phyloP scores from a whole-genome alignment of 2,797 vertebrate genomes.

The Chelidonichthys spinosus region DNA sequence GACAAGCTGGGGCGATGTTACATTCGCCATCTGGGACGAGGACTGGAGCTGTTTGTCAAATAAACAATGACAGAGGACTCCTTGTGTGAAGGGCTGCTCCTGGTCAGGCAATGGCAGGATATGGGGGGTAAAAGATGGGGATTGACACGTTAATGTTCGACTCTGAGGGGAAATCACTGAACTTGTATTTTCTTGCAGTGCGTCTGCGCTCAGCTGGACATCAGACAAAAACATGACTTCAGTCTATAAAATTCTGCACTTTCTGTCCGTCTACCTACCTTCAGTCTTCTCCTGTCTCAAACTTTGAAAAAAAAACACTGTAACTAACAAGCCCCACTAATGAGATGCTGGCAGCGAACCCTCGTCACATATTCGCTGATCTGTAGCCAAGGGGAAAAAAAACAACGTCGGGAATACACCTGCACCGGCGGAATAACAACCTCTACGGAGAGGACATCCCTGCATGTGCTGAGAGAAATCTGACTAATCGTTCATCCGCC shows the following conservation, averaged over 20 bases:
- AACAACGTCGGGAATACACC: conserved; percentile 60
- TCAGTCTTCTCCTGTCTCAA: conserved; percentile 14
- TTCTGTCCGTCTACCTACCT: conserved; percentile 44
- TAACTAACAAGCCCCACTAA: conserved; percentile 74
- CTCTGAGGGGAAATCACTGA: conserved; percentile 42
- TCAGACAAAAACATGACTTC: conserved; percentile 76
- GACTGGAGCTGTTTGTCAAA: conserved; percentile 59
- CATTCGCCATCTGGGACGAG: conserved; percentile 41
- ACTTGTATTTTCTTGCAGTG: conserved; percentile 58
- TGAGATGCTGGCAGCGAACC: conserved; percentile 68
- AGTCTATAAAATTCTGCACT: conserved; percentile 72
- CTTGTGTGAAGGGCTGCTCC: conserved; percentile 43
- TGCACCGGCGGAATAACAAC: conserved; percentile 39
- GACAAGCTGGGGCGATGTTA: conserved; percentile 51
- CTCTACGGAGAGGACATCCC: conserved; percentile 61
- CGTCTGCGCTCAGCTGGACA: conserved; percentile 74
- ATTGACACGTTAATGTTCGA: conserved; percentile 44
- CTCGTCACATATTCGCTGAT: conserved; percentile 43
- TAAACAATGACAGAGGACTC: conserved; percentile 67
- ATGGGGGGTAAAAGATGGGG: neutral
- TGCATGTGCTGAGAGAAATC: conserved; percentile 73
- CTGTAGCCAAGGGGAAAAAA: conserved; percentile 15
- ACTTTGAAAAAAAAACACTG: conserved; percentile 58
- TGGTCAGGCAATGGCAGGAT: conserved; percentile 31
- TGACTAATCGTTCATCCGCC: conserved; percentile 69